Evolutionary conservation across 2,888 invertebrate species (phyloP).

Genomic region (Xestia ashworthii): DNA sequence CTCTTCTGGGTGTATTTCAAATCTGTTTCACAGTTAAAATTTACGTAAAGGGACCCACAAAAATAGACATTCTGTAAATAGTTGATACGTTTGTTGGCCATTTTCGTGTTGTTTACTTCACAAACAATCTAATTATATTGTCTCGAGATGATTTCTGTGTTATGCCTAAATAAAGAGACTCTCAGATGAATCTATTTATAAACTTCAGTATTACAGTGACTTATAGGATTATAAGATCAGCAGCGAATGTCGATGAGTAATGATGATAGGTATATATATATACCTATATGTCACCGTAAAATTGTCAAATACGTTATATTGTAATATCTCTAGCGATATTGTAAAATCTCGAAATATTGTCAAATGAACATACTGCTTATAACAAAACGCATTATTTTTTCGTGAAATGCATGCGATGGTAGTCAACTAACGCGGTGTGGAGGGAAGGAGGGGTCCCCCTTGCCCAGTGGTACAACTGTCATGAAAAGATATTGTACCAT

Average conservation of each 20-base stretch:
- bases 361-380: too few species aligned
- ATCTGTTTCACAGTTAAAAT: neutral
- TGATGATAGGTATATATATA: too few species aligned
- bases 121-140: neutral
- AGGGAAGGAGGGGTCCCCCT: too few species aligned
- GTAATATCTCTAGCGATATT: too few species aligned
- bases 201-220: neutral
- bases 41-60: neutral
- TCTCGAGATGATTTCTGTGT: neutral
- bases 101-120: neutral
- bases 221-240: neutral
- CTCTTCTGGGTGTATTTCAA: neutral
- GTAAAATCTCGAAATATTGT: too few species aligned
- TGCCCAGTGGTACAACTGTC: too few species aligned
- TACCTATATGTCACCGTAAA: too few species aligned
- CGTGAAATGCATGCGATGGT: too few species aligned
- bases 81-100: neutral
- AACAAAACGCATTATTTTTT: too few species aligned
- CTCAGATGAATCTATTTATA: neutral
- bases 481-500: too few species aligned
- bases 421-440: too few species aligned
- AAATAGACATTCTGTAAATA: neutral
- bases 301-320: too few species aligned
- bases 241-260: neutral
- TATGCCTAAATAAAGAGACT: neutral